phyloP scores from a whole-genome alignment of 1,140 invertebrate genomes.

The Drosophila yakuba region DNA sequence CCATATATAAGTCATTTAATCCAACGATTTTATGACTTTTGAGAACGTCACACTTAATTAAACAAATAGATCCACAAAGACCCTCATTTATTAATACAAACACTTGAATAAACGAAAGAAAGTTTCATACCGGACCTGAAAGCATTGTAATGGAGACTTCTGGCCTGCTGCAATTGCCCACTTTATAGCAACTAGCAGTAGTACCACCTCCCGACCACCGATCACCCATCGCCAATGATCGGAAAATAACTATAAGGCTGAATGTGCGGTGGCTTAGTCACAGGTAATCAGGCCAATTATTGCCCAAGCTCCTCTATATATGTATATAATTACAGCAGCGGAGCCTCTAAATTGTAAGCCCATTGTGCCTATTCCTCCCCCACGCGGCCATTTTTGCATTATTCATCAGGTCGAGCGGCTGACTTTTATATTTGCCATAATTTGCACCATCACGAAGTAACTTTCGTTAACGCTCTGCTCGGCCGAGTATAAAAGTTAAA shows the following conservation, averaged over 20 bases:
- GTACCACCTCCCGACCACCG: constrained; percentile 2
- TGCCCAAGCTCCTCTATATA: constrained; percentile 38
- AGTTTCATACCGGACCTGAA: constrained; percentile 8
- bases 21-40: too few species aligned
- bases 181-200: constrained; percentile 22
- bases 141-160: constrained; percentile 12
- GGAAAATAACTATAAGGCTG: constrained; percentile 27
- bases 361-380: constrained; percentile 10
- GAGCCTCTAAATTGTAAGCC: constrained; percentile 55
- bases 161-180: constrained; percentile 28
- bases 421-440: constrained; percentile 57
- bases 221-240: constrained; percentile 3
- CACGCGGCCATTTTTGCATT: constrained; percentile 61
- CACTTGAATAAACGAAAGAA: constrained; percentile 8
- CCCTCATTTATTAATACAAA: neutral
- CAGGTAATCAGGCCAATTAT: constrained; percentile 54
- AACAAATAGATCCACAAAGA: neutral
- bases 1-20: too few species aligned
- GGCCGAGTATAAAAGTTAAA: constrained; percentile 48
- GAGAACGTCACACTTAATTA: too few species aligned
- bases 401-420: constrained; percentile 54
- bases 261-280: constrained; percentile 48
- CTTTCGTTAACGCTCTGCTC: constrained; percentile 30
- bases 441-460: constrained; percentile 57
- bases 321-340: constrained; percentile 37